phyloP scores from a whole-genome alignment of 2,888 invertebrate genomes.

The Andrena dorsata region DNA sequence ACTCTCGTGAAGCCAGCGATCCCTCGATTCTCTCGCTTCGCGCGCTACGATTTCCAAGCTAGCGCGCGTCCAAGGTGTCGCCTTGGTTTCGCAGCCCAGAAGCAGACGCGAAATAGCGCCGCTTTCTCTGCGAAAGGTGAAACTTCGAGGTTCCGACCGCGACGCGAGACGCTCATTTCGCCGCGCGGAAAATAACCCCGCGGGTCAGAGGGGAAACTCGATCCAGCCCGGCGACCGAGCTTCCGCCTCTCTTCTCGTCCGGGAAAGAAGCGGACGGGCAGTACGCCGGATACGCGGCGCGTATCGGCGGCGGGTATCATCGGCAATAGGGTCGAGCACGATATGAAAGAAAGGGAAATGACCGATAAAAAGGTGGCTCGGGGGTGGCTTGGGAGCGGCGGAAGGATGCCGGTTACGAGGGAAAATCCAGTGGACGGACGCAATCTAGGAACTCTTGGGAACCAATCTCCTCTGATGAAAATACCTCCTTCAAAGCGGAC shows the following conservation, averaged over 20 bases:
- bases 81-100: neutral
- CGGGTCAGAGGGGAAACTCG: slow-evolving; percentile 11
- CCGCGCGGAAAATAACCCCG: slow-evolving; percentile 13
- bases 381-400: slow-evolving; percentile 44
- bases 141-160: neutral
- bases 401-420: slow-evolving; percentile 61
- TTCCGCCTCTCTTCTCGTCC: neutral
- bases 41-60: neutral
- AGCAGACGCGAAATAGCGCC: neutral
- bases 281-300: slow-evolving; percentile 23
- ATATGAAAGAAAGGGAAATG: slow-evolving; percentile 66
- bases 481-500: slow-evolving; percentile 73
- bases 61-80: neutral
- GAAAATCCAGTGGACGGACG: slow-evolving; percentile 68
- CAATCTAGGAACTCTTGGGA: slow-evolving; percentile 77
- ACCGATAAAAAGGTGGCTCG: slow-evolving; percentile 57
- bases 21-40: neutral
- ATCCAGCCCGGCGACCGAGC: slow-evolving; percentile 17
- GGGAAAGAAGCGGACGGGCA: neutral
- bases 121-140: neutral
- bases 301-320: slow-evolving; percentile 47
- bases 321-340: slow-evolving; percentile 26
- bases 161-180: neutral
- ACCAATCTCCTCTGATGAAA: slow-evolving; percentile 81
- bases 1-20: slow-evolving; percentile 2